Conservation (phyloP, 2,113 vertebrate genomes). For the Ancistrus triradiatus region DNA sequence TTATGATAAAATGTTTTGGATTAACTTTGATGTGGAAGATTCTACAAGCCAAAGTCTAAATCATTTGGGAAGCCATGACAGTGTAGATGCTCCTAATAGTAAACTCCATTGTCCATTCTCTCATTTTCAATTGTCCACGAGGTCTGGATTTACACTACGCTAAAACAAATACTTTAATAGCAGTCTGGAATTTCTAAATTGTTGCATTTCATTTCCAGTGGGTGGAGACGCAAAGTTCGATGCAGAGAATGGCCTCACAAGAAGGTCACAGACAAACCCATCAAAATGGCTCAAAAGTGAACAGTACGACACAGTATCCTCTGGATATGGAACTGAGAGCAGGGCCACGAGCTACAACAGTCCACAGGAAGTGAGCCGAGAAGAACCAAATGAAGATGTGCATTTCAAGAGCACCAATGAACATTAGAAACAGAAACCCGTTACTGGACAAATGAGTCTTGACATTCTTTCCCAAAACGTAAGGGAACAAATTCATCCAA, state of each 20-base stretch:
- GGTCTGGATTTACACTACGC: too few relatives aligned
- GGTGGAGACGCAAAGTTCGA: conserved; percentile 4
- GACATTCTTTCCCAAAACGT: too few relatives aligned
- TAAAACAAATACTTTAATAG: too few relatives aligned
- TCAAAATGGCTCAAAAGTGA: background rate
- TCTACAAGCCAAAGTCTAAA: too few relatives aligned
- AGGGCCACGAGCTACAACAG: background rate
- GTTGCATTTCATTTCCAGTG: conserved; percentile 12
- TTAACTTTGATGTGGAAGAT: background rate
- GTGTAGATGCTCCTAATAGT: background rate
- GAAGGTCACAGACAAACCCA: background rate
- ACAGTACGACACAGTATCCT: background rate
- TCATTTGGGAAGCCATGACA: too few relatives aligned
- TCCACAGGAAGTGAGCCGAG: background rate
- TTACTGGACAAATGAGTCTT: too few relatives aligned
- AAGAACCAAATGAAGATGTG: too few relatives aligned
- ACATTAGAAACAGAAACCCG: too few relatives aligned
- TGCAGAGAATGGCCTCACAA: background rate
- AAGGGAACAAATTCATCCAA: background rate
- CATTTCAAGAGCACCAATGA: too few relatives aligned
- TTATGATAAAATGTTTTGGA: too few relatives aligned
- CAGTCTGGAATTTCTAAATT: too few relatives aligned
- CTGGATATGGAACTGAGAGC: background rate
- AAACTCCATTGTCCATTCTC: background rate
- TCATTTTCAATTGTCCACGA: too few relatives aligned